phyloP scores from a whole-genome alignment of 53 echinoderm and acorn worm genomes.

The Glandiceps talaboti region DNA sequence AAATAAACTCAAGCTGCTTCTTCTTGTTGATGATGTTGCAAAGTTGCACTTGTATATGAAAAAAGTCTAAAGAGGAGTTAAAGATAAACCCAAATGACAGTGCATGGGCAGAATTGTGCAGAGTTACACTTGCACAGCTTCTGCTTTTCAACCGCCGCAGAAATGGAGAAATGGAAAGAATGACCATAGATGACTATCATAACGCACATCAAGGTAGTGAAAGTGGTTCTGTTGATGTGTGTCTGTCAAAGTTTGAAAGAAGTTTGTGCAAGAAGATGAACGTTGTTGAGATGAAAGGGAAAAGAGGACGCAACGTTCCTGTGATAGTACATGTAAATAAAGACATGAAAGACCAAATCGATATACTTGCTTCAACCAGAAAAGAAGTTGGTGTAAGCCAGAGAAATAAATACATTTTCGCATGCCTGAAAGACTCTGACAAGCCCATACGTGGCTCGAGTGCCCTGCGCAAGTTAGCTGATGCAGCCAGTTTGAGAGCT shows the following conservation, averaged over 20 bases:
- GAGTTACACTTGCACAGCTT: background rate
- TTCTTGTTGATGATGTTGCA: constrained; percentile 3
- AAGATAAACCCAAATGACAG: background rate
- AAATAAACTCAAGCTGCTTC: constrained; percentile 8
- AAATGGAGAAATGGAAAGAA: background rate
- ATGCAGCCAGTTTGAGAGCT: constrained; percentile 10
- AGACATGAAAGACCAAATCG: constrained; percentile 7
- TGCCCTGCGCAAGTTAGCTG: constrained; percentile 19
- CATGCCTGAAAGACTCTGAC: constrained; percentile 4
- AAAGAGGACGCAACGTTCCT: constrained; percentile 39
- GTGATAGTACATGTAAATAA: constrained; percentile 23
- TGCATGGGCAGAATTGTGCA: background rate
- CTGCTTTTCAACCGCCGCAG: background rate
- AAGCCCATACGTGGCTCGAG: constrained; percentile 28
- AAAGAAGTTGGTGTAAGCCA: constrained; percentile 6
- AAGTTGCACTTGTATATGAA: constrained; percentile 8
- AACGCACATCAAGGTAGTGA: background rate
- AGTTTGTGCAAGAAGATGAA: constrained; percentile 17
- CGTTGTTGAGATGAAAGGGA: constrained; percentile 33
- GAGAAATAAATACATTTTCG: background rate
- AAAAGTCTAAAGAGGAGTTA: background rate
- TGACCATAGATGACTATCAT: background rate
- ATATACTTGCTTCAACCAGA: background rate
- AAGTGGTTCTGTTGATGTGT: constrained; percentile 7
- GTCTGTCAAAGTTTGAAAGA: constrained; percentile 23